Evolutionary conservation across 2,888 invertebrate species (phyloP).

Genomic region (Campopleginae sp.): DNA sequence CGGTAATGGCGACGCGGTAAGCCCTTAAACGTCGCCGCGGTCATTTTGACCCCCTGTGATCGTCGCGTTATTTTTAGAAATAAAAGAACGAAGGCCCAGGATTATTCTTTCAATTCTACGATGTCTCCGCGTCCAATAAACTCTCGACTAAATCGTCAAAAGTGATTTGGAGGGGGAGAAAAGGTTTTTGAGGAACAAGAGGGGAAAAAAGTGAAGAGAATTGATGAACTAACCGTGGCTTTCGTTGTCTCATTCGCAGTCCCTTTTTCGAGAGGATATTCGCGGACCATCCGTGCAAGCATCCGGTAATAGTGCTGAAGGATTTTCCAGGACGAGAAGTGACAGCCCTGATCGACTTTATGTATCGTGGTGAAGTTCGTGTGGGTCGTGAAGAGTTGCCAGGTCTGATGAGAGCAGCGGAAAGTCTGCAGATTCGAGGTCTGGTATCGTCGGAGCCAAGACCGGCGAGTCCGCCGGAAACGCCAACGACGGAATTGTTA

Average conservation of each 20-base stretch:
- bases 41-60: too few relatives aligned
- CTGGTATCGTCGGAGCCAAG: conserved; percentile 87
- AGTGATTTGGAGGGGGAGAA: not conserved
- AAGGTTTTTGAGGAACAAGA: not conserved
- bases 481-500: conserved; percentile 81
- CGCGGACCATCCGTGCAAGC: conserved; percentile 96
- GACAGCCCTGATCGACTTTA: conserved; percentile 95
- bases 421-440: conserved; percentile 93
- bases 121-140: not conserved
- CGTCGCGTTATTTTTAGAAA: not conserved
- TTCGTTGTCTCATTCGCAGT: conserved; percentile 85
- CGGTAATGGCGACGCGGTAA: too few relatives aligned
- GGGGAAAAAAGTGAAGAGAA: not conserved
- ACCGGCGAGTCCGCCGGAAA: conserved; percentile 84
- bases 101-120: too few relatives aligned
- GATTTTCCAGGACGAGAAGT: conserved; percentile 96
- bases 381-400: conserved; percentile 94
- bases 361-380: conserved; percentile 97
- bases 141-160: not conserved
- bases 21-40: too few relatives aligned
- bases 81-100: not conserved
- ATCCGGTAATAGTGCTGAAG: conserved; percentile 96
- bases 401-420: conserved; percentile 94
- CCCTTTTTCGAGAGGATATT: conserved; percentile 96
- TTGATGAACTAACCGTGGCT: not conserved